Evolutionary conservation across 2,797 vertebrate species (phyloP).

Genomic region (Pipistrellus nathusii): DNA sequence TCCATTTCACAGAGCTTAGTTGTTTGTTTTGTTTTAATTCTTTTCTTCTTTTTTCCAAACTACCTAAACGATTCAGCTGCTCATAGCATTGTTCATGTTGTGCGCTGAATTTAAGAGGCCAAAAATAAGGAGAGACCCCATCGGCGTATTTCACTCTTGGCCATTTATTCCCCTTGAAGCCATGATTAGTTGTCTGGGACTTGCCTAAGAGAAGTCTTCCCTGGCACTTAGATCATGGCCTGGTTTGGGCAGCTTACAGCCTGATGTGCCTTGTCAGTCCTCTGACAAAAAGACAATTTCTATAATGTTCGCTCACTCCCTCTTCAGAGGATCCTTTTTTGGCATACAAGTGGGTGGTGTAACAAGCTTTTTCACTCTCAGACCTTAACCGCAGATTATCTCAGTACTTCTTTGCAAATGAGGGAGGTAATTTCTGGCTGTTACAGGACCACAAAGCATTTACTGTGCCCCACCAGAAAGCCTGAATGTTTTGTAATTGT

Average conservation of each 20-base stretch:
- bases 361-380: slow-evolving; percentile 44
- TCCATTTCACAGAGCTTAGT: slow-evolving; percentile 51
- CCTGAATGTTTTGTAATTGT: slow-evolving; percentile 36
- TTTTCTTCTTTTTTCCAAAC: background rate
- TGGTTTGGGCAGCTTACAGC: background rate
- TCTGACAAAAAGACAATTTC: slow-evolving; percentile 59
- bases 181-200: background rate
- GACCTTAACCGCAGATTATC: slow-evolving; percentile 5
- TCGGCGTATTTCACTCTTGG: background rate
- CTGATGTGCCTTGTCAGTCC: slow-evolving; percentile 1
- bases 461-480: background rate
- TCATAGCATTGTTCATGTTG: background rate
- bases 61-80: background rate
- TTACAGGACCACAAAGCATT: background rate
- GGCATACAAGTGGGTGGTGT: slow-evolving; percentile 44
- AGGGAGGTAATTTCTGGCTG: slow-evolving; percentile 46
- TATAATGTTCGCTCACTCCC: background rate
- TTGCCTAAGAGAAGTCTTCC: slow-evolving; percentile 33
- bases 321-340: slow-evolving; percentile 62
- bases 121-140: background rate
- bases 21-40: slow-evolving; percentile 34
- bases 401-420: slow-evolving; percentile 16
- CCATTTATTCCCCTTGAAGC: background rate
- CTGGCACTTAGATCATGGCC: background rate
- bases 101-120: background rate